Conservation (phyloP, 2,113 vertebrate genomes). For the Cyphomyrus discorhynchus region DNA sequence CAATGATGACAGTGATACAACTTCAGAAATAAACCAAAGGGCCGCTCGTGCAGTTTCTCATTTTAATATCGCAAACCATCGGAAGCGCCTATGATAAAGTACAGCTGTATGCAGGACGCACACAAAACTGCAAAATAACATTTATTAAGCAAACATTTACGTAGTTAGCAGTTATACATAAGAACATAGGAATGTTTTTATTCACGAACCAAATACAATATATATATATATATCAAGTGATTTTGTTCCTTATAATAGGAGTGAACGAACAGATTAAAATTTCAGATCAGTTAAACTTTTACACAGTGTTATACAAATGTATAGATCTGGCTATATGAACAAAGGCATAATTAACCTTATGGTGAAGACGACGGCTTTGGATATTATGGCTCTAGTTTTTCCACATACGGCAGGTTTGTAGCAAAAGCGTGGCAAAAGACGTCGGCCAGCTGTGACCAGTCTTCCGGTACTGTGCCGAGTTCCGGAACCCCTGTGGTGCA, state of each 20-base stretch:
- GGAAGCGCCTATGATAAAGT: background rate
- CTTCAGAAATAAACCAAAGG: background rate
- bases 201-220: background rate
- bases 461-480: slow-evolving; percentile 2
- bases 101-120: background rate
- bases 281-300: background rate
- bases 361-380: slow-evolving; percentile 1
- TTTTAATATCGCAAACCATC: background rate
- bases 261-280: background rate
- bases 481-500: slow-evolving; percentile 16
- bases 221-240: background rate
- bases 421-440: background rate
- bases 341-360: background rate
- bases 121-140: background rate
- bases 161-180: background rate
- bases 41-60: background rate
- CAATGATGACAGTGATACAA: background rate
- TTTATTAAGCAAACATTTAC: background rate
- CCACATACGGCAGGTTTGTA: background rate
- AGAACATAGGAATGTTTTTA: background rate
- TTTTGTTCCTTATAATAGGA: background rate
- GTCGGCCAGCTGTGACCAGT: background rate
- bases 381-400: slow-evolving; percentile 4
- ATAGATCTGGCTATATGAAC: background rate
- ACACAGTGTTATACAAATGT: background rate